Percentiles rank a stretch among this genome's conserved stretches.
Conservation (phyloP, 2,113 vertebrate species). For the Pionites leucogaster region DNA sequence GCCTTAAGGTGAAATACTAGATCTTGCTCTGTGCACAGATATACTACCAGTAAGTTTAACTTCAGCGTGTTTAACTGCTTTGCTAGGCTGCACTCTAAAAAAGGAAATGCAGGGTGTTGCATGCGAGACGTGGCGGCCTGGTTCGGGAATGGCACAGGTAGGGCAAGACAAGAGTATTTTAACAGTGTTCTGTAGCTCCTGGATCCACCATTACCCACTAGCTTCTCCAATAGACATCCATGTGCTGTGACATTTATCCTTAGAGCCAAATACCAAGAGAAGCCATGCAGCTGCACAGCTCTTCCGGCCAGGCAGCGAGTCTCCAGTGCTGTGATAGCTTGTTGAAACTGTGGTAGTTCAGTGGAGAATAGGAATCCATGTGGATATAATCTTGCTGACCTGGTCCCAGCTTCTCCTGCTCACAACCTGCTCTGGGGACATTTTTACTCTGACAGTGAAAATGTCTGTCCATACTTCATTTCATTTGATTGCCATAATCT, state of each 20-base stretch:
- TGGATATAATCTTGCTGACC: not conserved
- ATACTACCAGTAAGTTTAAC: not conserved
- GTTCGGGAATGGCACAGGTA: too few species aligned
- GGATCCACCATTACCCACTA: not conserved
- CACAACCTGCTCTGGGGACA: not conserved
- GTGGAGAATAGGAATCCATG: not conserved
- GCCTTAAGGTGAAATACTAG: not conserved
- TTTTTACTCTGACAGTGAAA: not conserved
- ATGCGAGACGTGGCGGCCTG: too few species aligned
- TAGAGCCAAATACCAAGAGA: not conserved
- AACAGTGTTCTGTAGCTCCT: not conserved
- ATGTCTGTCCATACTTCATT: not conserved
- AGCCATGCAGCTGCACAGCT: not conserved
- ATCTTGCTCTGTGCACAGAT: not conserved
- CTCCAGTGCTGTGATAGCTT: not conserved
- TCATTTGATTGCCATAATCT: slow-evolving; percentile 6
- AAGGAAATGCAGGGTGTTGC: not conserved
- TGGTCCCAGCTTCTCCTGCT: not conserved
- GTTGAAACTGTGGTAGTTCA: not conserved
- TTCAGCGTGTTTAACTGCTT: not conserved
- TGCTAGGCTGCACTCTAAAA: not conserved
- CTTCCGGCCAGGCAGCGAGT: accelerated
- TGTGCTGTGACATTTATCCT: not conserved
- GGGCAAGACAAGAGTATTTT: not conserved
- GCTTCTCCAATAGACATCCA: not conserved